Percentiles rank a stretch among this genome's conserved stretches.
Evolutionary conservation across 2,797 vertebrate species (phyloP).

Genomic region (Sebastes cheni): DNA sequence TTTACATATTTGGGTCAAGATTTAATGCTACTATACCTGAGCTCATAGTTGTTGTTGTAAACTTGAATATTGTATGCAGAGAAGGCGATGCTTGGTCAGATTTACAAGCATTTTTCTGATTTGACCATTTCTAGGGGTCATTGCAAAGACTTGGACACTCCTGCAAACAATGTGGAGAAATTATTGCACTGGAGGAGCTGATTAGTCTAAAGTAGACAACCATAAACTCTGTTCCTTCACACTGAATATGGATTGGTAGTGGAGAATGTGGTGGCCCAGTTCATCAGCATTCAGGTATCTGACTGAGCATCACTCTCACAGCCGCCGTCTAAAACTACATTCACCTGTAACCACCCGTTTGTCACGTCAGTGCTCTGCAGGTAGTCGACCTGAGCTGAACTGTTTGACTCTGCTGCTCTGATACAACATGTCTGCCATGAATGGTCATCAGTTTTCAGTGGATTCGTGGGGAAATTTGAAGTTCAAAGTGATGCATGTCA

Average conservation of each 20-base stretch:
- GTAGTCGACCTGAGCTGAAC: neutral
- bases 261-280: neutral
- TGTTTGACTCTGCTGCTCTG: slow-evolving; percentile 3
- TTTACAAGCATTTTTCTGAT: neutral
- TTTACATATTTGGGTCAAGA: neutral
- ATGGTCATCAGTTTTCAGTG: slow-evolving; percentile 24
- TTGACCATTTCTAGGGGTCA: neutral
- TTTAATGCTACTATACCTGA: neutral
- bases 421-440: slow-evolving; percentile 10
- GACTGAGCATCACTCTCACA: neutral
- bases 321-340: neutral
- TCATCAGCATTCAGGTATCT: neutral
- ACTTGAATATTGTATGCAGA: neutral
- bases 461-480: slow-evolving; percentile 13
- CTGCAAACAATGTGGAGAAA: neutral
- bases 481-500: slow-evolving; percentile 66
- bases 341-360: neutral
- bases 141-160: neutral
- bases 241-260: neutral
- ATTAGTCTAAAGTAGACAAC: neutral
- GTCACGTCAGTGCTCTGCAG: neutral
- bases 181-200: neutral
- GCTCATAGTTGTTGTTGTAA: neutral
- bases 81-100: neutral
- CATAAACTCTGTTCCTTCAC: neutral